phyloP scores from a whole-genome alignment of 1,140 invertebrate species.

The Bicyclus anynana region DNA sequence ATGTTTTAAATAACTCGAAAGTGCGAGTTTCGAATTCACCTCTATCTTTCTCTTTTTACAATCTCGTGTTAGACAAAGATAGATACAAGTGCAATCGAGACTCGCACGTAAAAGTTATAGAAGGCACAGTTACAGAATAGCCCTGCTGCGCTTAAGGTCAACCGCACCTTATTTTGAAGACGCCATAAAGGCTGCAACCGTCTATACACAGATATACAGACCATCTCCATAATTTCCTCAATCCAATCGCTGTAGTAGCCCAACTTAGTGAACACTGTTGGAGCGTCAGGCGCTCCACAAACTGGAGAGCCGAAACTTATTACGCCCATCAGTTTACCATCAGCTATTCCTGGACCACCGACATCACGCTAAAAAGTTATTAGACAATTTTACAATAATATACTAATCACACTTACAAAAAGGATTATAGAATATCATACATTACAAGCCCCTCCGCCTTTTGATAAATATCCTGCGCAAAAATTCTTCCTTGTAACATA shows the following conservation, averaged over 20 bases:
- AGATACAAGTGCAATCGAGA: no score
- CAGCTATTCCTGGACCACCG: constrained; percentile 49
- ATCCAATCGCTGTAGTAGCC: constrained; percentile 54
- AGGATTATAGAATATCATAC: constrained; percentile 33
- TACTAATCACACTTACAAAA: neutral
- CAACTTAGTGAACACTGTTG: constrained; percentile 60
- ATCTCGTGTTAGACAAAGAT: no score
- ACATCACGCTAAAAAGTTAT: constrained; percentile 44
- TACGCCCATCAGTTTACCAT: constrained; percentile 41
- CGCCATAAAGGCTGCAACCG: no score
- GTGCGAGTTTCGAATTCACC: no score
- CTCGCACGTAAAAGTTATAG: no score
- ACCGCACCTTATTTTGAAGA: no score
- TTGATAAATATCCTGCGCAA: constrained; percentile 54
- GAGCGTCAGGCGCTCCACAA: constrained; percentile 49
- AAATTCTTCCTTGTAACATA: constrained; percentile 49
- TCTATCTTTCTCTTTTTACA: no score
- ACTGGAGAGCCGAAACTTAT: constrained; percentile 53
- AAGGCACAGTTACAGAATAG: no score
- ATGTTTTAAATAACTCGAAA: no score
- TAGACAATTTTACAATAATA: neutral
- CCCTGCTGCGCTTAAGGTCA: no score
- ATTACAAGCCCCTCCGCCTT: constrained; percentile 52
- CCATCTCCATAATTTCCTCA: constrained; percentile 46
- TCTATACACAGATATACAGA: no score